Evolutionary conservation across 1,140 invertebrate genomes (phyloP), one percentile per base, ranked within the genome.

Genomic region (Drosophila sulfurigaster): DNA sequence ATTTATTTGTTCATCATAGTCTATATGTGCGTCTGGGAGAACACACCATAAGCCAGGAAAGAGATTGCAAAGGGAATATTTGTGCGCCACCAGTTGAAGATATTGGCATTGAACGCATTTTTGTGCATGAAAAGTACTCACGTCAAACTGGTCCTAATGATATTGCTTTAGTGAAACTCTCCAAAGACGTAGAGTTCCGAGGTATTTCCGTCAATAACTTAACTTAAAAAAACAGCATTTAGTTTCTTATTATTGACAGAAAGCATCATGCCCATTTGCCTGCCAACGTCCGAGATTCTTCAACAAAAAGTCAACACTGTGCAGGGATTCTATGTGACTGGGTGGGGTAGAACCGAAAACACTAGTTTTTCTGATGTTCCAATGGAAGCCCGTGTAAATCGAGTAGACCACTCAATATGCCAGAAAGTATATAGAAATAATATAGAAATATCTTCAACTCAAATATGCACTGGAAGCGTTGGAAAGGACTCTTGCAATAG

Each of bases 391-490:
- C 0, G 1, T 16, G 16, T 16, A 16, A 1, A 16, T 16, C 16
- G 1, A 1, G 16, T 16, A 16, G 1, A 16, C 16, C 16, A 16
- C 1, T 16, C 16, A 16, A 16, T 1, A 16, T 16, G 16, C 16
- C 16, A n/a, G 1, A 16, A 1, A 16, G 1, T 16, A 16, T 16
- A 43, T 1, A 3, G 0, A 38, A 6, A 59, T 60, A 2, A 13
- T 0, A 1, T 1, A 16, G n/a, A n/a, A n/a, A n/a, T n/a, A n/a
- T n/a, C n/a, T 10, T 2, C 30, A 10, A 13, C 38, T n/a, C 64
- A 68, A n/a, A 0, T 74, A 0, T 74, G 71, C 15, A 64, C 11
- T 7, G 65, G 71, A n/a, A n/a, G n/a, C n/a, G n/a, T n/a, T n/a
- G n/a, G n/a, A n/a, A n/a, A n/a, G n/a, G n/a, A n/a, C n/a, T n/a